Conservation (phyloP, 2,797 vertebrate species). For the Thunnus albacares region DNA sequence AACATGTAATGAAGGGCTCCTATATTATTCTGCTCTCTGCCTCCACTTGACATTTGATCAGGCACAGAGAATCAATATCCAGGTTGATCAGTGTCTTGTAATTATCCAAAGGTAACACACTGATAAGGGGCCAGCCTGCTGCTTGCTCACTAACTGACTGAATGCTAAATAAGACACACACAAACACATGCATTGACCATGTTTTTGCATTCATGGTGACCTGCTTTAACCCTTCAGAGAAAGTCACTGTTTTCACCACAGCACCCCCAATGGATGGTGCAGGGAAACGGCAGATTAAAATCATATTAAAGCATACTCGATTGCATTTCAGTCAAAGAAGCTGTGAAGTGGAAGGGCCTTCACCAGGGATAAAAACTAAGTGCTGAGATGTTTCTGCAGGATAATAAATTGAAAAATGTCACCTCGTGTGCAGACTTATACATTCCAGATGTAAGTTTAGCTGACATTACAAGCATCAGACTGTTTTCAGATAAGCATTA, state of each 20-base stretch:
- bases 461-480: not conserved
- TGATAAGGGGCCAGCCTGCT: slow-evolving; percentile 59
- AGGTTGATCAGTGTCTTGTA: slow-evolving; percentile 73
- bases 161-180: slow-evolving; percentile 42
- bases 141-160: slow-evolving; percentile 41
- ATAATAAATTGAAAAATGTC: slow-evolving; percentile 13
- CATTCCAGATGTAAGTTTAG: slow-evolving; percentile 2
- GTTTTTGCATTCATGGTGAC: not conserved
- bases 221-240: slow-evolving; percentile 13
- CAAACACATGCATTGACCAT: not conserved
- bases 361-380: not conserved
- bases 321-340: not conserved
- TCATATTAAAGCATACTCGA: not conserved
- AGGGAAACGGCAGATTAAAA: not conserved
- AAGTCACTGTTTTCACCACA: slow-evolving; percentile 2
- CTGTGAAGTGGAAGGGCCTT: slow-evolving; percentile 1
- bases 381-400: not conserved
- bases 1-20: not conserved
- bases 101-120: slow-evolving; percentile 57
- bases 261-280: slow-evolving; percentile 10
- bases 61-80: slow-evolving; percentile 60
- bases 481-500: slow-evolving; percentile 3
- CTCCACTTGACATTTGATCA: slow-evolving; percentile 62
- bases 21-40: not conserved
- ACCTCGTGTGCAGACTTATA: not conserved